phyloP scores from a whole-genome alignment of 2,797 vertebrate genomes.

The Leptodactylus fallax region DNA sequence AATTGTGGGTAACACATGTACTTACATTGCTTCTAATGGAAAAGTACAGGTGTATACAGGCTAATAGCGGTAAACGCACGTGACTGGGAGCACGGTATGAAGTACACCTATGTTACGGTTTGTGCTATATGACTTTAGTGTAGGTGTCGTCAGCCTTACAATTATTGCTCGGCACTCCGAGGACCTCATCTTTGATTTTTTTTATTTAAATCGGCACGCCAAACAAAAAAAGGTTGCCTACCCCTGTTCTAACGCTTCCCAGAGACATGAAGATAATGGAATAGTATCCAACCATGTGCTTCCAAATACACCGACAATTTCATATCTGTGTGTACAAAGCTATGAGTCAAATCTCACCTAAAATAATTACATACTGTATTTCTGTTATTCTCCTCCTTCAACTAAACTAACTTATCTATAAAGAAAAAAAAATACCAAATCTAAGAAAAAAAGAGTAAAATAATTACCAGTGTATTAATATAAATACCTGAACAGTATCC shows the following conservation, averaged over 20 bases:
- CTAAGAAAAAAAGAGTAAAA: background rate
- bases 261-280: constrained; percentile 21
- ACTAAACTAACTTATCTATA: background rate
- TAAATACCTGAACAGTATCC: background rate
- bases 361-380: background rate
- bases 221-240: too few species aligned
- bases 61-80: too few species aligned
- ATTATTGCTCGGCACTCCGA: too few species aligned
- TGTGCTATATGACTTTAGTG: too few species aligned
- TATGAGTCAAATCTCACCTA: background rate
- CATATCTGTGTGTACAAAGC: background rate
- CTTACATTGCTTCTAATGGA: too few species aligned
- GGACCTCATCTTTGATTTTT: too few species aligned
- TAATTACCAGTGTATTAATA: background rate
- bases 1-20: too few species aligned
- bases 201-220: too few species aligned
- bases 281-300: background rate
- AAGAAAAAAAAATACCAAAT: background rate
- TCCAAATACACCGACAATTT: constrained; percentile 17
- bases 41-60: too few species aligned
- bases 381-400: background rate
- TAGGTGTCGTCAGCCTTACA: too few species aligned
- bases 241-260: background rate
- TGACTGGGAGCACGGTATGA: too few species aligned
- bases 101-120: too few species aligned